phyloP scores from a whole-genome alignment of 92 coral and sea anemone genomes.

The Blastomussa wellsi region DNA sequence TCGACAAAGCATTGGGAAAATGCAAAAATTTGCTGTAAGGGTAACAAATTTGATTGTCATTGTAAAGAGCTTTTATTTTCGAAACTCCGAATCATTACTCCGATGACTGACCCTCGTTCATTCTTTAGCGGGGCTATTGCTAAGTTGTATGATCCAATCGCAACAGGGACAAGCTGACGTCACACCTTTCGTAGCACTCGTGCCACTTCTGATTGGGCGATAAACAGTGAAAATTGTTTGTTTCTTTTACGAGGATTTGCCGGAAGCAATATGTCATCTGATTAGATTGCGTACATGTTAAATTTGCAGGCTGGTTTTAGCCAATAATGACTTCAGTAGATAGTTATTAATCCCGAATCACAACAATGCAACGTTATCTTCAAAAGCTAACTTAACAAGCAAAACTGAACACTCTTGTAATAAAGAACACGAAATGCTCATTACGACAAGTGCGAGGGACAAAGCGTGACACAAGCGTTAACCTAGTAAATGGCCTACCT shows the following conservation, averaged over 20 bases:
- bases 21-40: background rate
- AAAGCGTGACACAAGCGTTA: too few relatives aligned
- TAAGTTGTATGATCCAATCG: background rate
- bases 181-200: background rate
- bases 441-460: too few relatives aligned
- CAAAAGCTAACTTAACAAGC: too few relatives aligned
- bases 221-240: background rate
- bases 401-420: background rate
- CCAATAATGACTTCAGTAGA: background rate
- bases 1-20: background rate
- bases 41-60: background rate
- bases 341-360: background rate
- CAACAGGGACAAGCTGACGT: background rate
- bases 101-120: background rate
- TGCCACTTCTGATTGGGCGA: background rate
- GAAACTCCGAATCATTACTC: background rate
- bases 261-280: background rate
- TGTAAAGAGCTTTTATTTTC: background rate
- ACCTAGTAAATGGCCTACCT: too few relatives aligned
- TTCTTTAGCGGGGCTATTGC: background rate
- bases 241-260: background rate
- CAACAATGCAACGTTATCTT: background rate
- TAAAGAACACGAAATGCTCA: too few relatives aligned
- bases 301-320: background rate
- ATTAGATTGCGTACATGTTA: background rate